Base-by-base conservation (phyloP, 2,797 vertebrate species). In the Enteromius thamalakanensis region DNA sequence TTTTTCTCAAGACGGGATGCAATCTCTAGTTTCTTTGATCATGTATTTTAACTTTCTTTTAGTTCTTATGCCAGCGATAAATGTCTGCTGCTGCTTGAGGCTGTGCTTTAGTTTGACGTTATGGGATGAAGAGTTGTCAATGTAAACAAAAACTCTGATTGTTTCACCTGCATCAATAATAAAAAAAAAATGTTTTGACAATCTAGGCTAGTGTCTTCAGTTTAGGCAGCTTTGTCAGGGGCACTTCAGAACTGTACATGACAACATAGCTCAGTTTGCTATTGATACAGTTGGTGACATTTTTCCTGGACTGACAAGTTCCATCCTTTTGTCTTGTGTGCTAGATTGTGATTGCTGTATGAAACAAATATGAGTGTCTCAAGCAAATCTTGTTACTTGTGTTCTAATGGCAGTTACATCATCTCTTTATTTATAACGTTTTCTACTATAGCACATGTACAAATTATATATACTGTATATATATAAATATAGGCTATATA, bases 111-210 rank as follows among this genome's bases (percentile, higher is more conserved):
- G 94, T 89, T 91, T 92, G 96, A 93, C 86, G 1, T 93, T 84
- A 71, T 94, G 95, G 87, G 97, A 97, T 78, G 97, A 98, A 85
- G 95, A 94, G 68, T 99, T 99, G 88, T 96, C 95, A 91, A 98
- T 92, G 86, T 96, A 95, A 78, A 95, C 96, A 86, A 94, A 93
- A 90, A 97, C 92, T 85, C 91, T 89, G 86, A 97, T 92, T 65
- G 94, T 95, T 91, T 99, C 96, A 94, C 97, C 98, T 97, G 85
- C 71, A 87, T 75, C 19, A 85, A 1, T 45, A 34, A 65, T 82
- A 11, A 6, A 68, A 79, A 79, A 79, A 8, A 29, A 62, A 40
- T 21, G 17, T 6, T 53, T 34, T n/a, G 19, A 10, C 23, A 72
- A 29, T 45, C 4, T 14, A 47, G 2, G 0, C 26, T 23, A 40